phyloP scores from a whole-genome alignment of 1,140 invertebrate genomes.

The Ceratina japonica region DNA sequence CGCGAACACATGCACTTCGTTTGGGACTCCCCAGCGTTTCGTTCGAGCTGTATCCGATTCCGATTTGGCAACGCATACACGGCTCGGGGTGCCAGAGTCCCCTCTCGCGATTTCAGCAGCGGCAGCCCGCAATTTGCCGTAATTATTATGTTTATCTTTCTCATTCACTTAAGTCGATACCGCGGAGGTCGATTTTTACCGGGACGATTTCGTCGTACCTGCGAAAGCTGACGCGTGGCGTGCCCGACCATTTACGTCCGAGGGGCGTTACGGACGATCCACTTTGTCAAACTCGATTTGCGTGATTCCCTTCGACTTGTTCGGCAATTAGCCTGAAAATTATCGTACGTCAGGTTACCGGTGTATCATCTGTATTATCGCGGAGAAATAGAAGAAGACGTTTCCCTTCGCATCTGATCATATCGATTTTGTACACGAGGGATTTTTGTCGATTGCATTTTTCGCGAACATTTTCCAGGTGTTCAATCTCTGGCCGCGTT shows the following conservation, averaged over 20 bases:
- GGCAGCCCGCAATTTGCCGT: conserved; percentile 72
- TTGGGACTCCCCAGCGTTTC: not conserved
- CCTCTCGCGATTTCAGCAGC: conserved; percentile 60
- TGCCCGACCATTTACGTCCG: conserved; percentile 53
- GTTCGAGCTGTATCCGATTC: not conserved
- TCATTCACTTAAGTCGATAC: conserved; percentile 73
- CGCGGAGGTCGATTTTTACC: conserved; percentile 36
- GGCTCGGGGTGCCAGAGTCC: no score
- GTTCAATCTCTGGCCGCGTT: not conserved
- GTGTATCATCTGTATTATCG: no score
- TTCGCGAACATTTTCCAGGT: no score
- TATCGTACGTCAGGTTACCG: not conserved
- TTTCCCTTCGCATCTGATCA: no score
- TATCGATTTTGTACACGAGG: no score
- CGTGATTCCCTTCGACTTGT: conserved; percentile 46
- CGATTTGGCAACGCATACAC: not conserved
- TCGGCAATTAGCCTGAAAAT: conserved; percentile 6
- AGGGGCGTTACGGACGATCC: conserved; percentile 44
- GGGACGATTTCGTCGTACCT: conserved; percentile 35
- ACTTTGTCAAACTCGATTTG: conserved; percentile 62
- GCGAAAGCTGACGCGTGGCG: conserved; percentile 35
- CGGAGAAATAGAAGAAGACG: no score
- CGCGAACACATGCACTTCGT: no score
- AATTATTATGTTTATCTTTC: conserved; percentile 78
- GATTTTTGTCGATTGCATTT: no score